Evolutionary conservation across 2,113 vertebrate genomes (phyloP).

Genomic region (Porphyrio hochstetteri): DNA sequence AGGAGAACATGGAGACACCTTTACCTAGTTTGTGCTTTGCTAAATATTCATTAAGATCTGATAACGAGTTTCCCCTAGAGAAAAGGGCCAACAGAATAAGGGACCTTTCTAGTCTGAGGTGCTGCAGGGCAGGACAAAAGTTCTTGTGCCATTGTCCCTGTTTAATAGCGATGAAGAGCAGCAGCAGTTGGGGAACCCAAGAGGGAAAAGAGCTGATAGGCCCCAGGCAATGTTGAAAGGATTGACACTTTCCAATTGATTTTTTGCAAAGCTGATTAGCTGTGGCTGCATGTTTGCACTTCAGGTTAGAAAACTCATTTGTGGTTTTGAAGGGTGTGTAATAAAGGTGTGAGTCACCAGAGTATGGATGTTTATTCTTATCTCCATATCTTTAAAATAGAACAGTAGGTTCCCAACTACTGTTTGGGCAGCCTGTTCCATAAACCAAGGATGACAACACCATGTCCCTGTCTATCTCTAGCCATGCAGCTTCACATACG

Average conservation of each 20-base stretch:
- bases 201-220: neutral
- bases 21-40: neutral
- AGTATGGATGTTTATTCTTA: neutral
- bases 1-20: neutral
- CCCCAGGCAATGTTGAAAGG: neutral
- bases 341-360: neutral
- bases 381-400: neutral
- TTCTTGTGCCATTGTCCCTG: neutral
- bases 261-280: slow-evolving; percentile 42
- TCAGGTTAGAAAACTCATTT: slow-evolving; percentile 10
- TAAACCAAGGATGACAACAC: neutral
- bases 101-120: neutral
- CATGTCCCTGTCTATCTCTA: neutral
- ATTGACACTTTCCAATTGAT: neutral
- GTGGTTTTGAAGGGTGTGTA: slow-evolving; percentile 24
- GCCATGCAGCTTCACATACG: neutral
- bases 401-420: neutral
- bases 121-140: neutral
- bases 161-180: neutral
- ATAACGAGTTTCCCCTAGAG: neutral
- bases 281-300: slow-evolving; percentile 2
- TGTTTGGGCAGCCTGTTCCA: neutral
- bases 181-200: neutral
- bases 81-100: neutral
- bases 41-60: slow-evolving; percentile 13